Evolutionary conservation across 2,888 invertebrate species (phyloP).

Genomic region (Polydrusus pterygomalis): DNA sequence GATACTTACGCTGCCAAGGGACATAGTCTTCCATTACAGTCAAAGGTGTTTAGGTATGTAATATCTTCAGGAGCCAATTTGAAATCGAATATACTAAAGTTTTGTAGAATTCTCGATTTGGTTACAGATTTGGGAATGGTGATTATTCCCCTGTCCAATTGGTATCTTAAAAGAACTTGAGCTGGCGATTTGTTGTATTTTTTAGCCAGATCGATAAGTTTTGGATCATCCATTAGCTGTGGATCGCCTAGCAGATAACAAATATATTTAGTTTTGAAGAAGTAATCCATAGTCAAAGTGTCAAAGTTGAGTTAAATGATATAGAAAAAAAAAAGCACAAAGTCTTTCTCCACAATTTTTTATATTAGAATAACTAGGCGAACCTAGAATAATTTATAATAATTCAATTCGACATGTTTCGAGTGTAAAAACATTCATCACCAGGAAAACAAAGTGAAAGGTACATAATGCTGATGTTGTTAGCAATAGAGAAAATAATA

Average conservation of each 20-base stretch:
- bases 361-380: no score
- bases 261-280: no score
- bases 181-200: constrained; percentile 80
- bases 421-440: no score
- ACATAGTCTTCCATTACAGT: constrained; percentile 82
- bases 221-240: constrained; percentile 76
- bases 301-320: no score
- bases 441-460: no score
- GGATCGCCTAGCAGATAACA: constrained; percentile 72
- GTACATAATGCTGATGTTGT: no score
- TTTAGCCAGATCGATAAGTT: constrained; percentile 77
- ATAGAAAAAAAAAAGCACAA: no score
- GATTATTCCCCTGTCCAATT: constrained; percentile 74
- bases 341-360: no score
- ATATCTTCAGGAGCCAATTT: constrained; percentile 77
- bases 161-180: constrained; percentile 81
- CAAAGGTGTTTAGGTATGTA: constrained; percentile 78
- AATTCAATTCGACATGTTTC: no score
- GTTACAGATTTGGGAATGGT: constrained; percentile 78
- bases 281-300: no score
- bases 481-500: no score
- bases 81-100: constrained; percentile 77
- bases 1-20: constrained; percentile 78
- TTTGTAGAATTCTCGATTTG: constrained; percentile 73
- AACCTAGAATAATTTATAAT: no score